Percentiles rank a stretch among this genome's conserved stretches.
These are phyloP conservation scores for Perizoma flavofasciatum DNA, from an alignment of 2,888 invertebrate genomes.

Conservation along the genomic window DNA sequence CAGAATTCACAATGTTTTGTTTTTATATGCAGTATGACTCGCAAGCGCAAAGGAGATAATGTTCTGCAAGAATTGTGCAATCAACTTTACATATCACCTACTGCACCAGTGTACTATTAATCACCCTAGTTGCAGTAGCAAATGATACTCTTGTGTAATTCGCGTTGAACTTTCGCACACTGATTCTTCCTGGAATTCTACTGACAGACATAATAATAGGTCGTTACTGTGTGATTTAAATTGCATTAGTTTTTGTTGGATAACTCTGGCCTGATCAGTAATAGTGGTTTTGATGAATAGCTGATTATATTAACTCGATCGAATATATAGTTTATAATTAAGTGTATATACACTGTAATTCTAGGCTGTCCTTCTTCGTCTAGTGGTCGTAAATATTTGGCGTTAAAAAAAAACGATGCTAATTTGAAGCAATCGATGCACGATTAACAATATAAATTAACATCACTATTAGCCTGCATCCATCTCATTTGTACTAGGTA, in stretches of 20 bases:
- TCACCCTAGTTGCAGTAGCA: constrained; percentile 50
- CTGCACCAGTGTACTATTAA: constrained; percentile 43
- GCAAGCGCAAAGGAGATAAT: constrained; percentile 33
- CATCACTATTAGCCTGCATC: constrained; percentile 23
- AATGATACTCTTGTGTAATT: constrained; percentile 59
- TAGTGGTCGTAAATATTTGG: constrained; percentile 4
- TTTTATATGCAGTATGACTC: constrained; percentile 17
- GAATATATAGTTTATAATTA: constrained; percentile 13
- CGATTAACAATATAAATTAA: constrained; percentile 7
- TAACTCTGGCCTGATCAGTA: constrained; percentile 24
- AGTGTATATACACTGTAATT: constrained; percentile 12
- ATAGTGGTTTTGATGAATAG: constrained; percentile 18
- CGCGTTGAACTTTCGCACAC: constrained; percentile 58
- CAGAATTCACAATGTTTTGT: constrained; percentile 3
- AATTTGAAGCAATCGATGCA: constrained; percentile 2
- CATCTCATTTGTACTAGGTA: not conserved
- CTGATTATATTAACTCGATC: constrained; percentile 7
- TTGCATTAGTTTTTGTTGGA: constrained; percentile 40
- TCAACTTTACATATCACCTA: constrained; percentile 53
- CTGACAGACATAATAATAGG: constrained; percentile 20
- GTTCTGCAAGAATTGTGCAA: constrained; percentile 54
- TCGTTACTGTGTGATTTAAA: constrained; percentile 41
- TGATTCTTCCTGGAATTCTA: constrained; percentile 39
- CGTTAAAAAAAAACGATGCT: constrained; percentile 10
- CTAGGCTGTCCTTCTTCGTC: constrained; percentile 12